Conservation (phyloP, 2,113 vertebrate genomes). For the Varanus salvator region DNA sequence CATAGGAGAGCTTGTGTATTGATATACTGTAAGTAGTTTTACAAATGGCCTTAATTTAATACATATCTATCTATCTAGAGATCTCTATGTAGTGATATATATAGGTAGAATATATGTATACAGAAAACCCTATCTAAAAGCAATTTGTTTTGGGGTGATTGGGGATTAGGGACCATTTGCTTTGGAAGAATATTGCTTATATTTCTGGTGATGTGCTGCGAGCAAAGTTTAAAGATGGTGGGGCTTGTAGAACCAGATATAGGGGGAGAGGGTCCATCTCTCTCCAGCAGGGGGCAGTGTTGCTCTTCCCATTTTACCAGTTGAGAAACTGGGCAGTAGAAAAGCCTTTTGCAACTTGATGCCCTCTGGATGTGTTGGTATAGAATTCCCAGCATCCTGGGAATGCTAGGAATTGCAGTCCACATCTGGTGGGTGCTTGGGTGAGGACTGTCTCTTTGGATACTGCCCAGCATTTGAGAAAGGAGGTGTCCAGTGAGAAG, state of each 20-base stretch:
- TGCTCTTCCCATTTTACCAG: neutral
- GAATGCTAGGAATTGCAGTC: no score
- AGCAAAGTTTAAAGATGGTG: fast-evolving
- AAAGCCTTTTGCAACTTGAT: no score
- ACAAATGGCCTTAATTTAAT: conserved; percentile 75
- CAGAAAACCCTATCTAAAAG: neutral
- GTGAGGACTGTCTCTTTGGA: neutral
- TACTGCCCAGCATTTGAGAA: neutral
- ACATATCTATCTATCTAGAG: neutral
- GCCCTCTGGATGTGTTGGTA: no score
- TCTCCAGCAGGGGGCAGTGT: neutral
- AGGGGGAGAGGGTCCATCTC: fast-evolving
- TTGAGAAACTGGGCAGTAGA: neutral
- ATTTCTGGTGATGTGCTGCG: fast-evolving
- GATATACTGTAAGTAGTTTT: conserved; percentile 65
- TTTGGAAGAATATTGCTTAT: neutral
- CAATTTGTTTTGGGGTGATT: neutral
- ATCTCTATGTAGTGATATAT: conserved; percentile 3
- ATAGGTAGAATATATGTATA: no score
- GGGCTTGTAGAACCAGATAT: no score
- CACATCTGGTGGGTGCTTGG: no score
- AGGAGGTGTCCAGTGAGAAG: no score
- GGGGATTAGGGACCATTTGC: conserved; percentile 27
- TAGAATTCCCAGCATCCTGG: no score
- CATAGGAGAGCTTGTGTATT: conserved; percentile 60